phyloP scores from a whole-genome alignment of 2,113 vertebrate genomes.

The Pachyramphus minor region DNA sequence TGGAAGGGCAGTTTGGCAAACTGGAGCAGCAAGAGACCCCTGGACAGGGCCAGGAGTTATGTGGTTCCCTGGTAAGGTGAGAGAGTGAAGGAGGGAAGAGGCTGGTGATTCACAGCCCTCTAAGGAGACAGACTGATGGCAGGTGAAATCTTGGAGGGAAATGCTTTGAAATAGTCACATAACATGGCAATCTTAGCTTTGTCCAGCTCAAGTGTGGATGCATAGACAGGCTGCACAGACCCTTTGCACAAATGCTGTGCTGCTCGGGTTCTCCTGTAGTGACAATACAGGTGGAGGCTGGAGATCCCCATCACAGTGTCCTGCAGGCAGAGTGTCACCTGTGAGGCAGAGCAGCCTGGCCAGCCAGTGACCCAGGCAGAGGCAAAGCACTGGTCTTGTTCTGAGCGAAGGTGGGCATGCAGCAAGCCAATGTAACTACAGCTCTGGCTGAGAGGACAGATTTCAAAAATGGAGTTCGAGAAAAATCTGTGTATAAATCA shows the following conservation, averaged over 20 bases:
- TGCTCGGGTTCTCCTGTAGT: background rate
- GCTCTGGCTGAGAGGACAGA: background rate
- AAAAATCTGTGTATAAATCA: background rate
- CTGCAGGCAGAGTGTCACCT: accelerated
- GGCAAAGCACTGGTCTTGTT: background rate
- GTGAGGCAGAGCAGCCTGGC: background rate
- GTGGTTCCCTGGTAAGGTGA: background rate
- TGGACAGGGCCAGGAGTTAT: background rate
- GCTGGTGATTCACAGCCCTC: background rate
- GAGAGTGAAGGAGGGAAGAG: background rate
- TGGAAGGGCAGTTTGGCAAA: background rate
- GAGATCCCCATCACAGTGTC: background rate
- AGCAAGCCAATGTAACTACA: background rate
- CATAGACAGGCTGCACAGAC: accelerated
- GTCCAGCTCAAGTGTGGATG: background rate
- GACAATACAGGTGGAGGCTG: background rate
- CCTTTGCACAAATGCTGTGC: background rate
- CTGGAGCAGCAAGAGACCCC: background rate
- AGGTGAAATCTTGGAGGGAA: background rate
- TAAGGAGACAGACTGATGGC: background rate
- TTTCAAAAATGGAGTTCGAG: background rate
- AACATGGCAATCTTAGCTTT: background rate
- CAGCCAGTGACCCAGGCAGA: accelerated
- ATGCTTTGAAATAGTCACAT: background rate
- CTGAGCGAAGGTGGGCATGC: background rate